Conservation (phyloP, 1,140 invertebrate genomes). For the Megalonaias nervosa region DNA sequence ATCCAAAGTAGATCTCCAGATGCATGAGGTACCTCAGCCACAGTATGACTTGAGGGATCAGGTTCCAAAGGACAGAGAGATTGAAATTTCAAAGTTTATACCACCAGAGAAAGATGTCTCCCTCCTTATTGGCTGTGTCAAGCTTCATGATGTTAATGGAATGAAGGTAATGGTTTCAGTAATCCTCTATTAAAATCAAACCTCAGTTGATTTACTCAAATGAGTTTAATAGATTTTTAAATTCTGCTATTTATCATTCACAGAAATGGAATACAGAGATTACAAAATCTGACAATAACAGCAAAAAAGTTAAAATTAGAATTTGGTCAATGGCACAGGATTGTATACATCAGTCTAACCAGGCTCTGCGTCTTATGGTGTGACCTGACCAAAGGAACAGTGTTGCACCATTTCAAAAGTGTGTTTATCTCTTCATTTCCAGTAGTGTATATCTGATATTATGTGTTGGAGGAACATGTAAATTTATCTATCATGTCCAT, state of each 20-base stretch:
- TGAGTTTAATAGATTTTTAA: not conserved
- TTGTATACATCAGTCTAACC: not conserved
- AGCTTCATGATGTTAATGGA: slow-evolving; percentile 53
- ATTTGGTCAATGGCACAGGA: not conserved
- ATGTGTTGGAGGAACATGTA: no score
- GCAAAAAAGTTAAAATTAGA: not conserved
- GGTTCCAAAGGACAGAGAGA: slow-evolving; percentile 15
- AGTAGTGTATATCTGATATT: no score
- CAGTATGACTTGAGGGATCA: slow-evolving; percentile 34
- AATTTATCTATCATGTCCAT: no score
- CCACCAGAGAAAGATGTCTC: slow-evolving; percentile 42
- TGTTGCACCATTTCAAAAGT: no score
- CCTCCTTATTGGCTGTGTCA: slow-evolving; percentile 27
- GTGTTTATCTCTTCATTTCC: no score
- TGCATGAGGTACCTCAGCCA: slow-evolving; percentile 25
- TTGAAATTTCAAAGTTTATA: slow-evolving; percentile 40
- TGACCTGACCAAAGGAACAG: no score
- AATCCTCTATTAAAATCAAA: not conserved
- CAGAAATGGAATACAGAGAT: not conserved
- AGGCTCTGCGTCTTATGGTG: no score
- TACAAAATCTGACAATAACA: not conserved
- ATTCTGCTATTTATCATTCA: slow-evolving; percentile 3
- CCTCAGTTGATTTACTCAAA: not conserved
- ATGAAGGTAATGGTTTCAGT: slow-evolving; percentile 39
- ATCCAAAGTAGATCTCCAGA: no score